Evolutionary conservation across 2,113 vertebrate genomes (phyloP).

Genomic region (Bufo gargarizans): DNA sequence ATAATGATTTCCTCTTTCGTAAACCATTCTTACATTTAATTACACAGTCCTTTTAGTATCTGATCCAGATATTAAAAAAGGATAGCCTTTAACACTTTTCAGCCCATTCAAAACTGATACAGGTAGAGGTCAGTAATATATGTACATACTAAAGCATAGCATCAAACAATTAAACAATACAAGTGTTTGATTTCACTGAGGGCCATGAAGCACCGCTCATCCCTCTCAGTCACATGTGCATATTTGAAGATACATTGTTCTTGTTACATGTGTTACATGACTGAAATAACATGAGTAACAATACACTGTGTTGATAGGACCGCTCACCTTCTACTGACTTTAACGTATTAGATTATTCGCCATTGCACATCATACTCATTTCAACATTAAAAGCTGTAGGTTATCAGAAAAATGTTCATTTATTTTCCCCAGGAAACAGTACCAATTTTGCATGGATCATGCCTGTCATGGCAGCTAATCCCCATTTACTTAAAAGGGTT

Average conservation of each 20-base stretch:
- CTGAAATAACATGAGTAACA: slow-evolving; percentile 37
- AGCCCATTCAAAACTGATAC: slow-evolving; percentile 29
- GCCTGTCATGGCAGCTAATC: not conserved
- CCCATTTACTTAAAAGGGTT: too few species aligned
- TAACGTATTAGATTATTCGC: not conserved
- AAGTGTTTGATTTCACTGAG: not conserved
- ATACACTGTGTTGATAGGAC: not conserved
- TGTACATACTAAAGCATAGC: slow-evolving; percentile 36
- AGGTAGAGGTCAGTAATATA: slow-evolving; percentile 45
- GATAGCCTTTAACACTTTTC: slow-evolving; percentile 31
- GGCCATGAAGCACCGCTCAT: slow-evolving; percentile 8
- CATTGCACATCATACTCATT: not conserved
- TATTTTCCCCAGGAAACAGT: not conserved
- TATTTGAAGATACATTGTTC: slow-evolving; percentile 16
- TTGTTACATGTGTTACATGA: slow-evolving; percentile 24
- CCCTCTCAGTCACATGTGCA: slow-evolving; percentile 12
- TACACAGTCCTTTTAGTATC: slow-evolving; percentile 4
- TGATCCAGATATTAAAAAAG: slow-evolving; percentile 1
- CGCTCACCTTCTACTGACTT: not conserved
- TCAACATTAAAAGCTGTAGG: not conserved
- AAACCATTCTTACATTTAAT: slow-evolving; percentile 2
- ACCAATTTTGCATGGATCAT: not conserved
- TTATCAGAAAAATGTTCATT: not conserved
- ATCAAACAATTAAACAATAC: slow-evolving; percentile 31
- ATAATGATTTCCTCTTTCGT: not conserved